Evolutionary conservation across 2,113 vertebrate species (phyloP).

Genomic region (Orcinus orca): DNA sequence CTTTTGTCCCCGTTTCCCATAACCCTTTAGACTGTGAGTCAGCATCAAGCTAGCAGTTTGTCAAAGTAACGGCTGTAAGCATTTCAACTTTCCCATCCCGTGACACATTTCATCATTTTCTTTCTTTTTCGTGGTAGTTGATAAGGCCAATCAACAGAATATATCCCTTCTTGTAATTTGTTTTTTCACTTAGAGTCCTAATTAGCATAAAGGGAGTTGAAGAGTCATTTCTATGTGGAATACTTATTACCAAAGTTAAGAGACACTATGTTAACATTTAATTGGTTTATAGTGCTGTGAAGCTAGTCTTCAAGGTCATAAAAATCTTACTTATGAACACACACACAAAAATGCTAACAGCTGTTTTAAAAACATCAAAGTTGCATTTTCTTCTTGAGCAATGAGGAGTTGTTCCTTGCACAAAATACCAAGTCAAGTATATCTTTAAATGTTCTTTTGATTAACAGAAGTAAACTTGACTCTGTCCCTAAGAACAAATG

Average conservation of each 20-base stretch:
- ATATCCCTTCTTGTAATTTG: conserved; percentile 29
- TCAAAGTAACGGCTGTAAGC: conserved; percentile 22
- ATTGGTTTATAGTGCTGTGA: conserved; percentile 61
- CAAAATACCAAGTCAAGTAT: conserved; percentile 29
- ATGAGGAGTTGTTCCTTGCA: not conserved
- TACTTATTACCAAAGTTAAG: conserved; percentile 68
- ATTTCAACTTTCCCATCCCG: conserved; percentile 23
- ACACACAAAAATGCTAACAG: conserved; percentile 58
- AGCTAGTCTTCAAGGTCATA: conserved; percentile 69
- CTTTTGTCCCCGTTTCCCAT: not conserved
- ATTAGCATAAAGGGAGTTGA: conserved; percentile 61
- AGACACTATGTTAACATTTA: conserved; percentile 68
- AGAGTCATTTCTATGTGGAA: conserved; percentile 53
- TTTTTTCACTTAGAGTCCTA: conserved; percentile 59
- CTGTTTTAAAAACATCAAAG: conserved; percentile 44
- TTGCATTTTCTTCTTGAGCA: not conserved
- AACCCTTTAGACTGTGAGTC: conserved; percentile 21
- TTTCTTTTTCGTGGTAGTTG: conserved; percentile 34
- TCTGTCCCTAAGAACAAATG: conserved; percentile 35
- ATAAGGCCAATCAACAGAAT: conserved; percentile 51
- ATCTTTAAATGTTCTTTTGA: conserved; percentile 47
- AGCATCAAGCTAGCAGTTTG: not conserved
- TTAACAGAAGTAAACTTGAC: conserved; percentile 23
- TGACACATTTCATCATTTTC: conserved; percentile 12
- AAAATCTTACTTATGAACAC: conserved; percentile 41